Evolutionary conservation across 2,888 invertebrate species (phyloP).

Genomic region (Piscicola geometra): DNA sequence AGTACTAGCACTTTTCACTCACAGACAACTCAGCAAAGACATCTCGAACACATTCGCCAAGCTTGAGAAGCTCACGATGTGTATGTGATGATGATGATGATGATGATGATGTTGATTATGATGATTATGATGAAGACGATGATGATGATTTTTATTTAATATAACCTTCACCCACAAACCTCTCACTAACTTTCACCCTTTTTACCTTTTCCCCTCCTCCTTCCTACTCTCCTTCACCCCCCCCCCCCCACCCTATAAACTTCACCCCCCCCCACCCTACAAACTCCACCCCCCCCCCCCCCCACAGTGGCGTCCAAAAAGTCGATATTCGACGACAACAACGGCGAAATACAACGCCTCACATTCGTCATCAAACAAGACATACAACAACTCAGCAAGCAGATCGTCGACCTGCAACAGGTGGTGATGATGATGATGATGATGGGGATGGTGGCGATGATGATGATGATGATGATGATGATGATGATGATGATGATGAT

Average conservation of each 20-base stretch:
- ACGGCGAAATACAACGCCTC: conserved; percentile 90
- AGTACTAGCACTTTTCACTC: conserved; percentile 42
- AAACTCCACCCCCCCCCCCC: background rate
- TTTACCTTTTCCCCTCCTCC: too few relatives aligned
- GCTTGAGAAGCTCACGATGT: conserved; percentile 85
- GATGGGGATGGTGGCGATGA: too few relatives aligned
- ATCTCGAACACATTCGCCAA: conserved; percentile 93
- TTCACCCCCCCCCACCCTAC: background rate
- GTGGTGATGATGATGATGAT: conserved; percentile 38
- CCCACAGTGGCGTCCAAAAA: conserved; percentile 83
- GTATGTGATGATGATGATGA: too few relatives aligned
- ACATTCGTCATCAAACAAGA: conserved; percentile 96
- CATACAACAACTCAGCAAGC: conserved; percentile 85
- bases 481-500: too few relatives aligned
- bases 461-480: too few relatives aligned
- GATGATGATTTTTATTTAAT: too few relatives aligned
- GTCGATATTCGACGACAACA: conserved; percentile 91
- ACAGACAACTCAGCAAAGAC: conserved; percentile 83
- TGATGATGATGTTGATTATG: too few relatives aligned
- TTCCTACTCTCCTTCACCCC: background rate
- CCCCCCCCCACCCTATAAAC: too few relatives aligned
- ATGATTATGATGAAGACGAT: too few relatives aligned
- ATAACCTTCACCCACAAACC: background rate
- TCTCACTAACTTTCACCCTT: background rate
- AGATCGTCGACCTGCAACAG: conserved; percentile 75